Base-by-base conservation (phyloP, 1,140 invertebrate species). In the Drosophila oshimai region DNA sequence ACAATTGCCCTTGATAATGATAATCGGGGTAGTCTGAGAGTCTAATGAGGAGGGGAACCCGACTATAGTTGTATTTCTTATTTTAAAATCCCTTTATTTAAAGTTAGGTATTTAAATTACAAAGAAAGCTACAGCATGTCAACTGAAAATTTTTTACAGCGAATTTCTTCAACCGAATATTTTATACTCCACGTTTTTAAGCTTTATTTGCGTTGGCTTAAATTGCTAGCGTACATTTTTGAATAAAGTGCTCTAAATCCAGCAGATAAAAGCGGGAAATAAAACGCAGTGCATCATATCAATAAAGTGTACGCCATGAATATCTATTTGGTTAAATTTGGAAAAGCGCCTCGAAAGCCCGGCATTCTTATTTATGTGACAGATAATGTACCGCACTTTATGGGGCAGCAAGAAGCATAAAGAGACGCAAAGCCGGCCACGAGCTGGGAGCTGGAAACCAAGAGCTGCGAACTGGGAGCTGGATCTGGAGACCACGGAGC, bases 241-340 rank as follows among this genome's bases (percentile, higher is more conserved):
- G 3, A 53, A 53, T 31, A 53, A 68, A 53, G 10, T 37, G 29
- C 5, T 24, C 64, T 68, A 68, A 68, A 67, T 68, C 60, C 29
- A 6, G 41, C 18, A 64, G 24, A 55, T 57, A 55, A 75, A 62
- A 10, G 36, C 3, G 9, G 13, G 29, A 37, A 58, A 65, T 71
- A 54, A 72, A 78, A 77, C 42, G 53, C 58, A 57, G 60, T 47
- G 17, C 62, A 45, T 74, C 64, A 62, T 74, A 62, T 55, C 72
- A 74, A 74, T 79, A 79, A 79, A 78, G 69, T 37, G 60, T 54
- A 36, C 50, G 75, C 75, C 69, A 50, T 47, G 75, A 50, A 61
- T 79, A 78, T 69, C 62, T 46, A 79, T 78, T 78, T 64, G 75
- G 36, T 51, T 79, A 64, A 50, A 74, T 65, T 74, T 67, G 18